Evolutionary conservation across 2,797 vertebrate species (phyloP).

Genomic region (Caiman crocodilus): DNA sequence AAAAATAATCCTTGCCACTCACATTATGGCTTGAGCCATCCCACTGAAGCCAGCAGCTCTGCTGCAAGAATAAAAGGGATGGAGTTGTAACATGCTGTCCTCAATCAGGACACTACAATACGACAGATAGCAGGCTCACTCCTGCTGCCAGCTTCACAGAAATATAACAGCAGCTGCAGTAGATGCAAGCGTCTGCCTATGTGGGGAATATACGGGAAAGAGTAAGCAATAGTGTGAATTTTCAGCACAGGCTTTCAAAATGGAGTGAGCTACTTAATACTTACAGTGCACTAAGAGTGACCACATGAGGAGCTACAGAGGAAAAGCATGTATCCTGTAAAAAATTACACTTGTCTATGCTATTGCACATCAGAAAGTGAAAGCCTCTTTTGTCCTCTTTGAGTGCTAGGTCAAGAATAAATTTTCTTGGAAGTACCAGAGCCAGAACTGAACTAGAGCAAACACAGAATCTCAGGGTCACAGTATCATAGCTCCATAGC

Average conservation of each 20-base stretch:
- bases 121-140: neutral
- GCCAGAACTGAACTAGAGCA: neutral
- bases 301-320: too few relatives aligned
- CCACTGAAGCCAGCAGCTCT: neutral
- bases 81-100: fast-evolving
- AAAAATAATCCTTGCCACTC: too few relatives aligned
- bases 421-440: neutral
- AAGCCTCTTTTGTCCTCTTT: neutral
- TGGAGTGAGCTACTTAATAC: too few relatives aligned
- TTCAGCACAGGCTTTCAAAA: too few relatives aligned
- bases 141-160: neutral
- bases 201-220: too few relatives aligned
- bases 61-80: neutral
- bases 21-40: neutral
- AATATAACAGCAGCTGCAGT: neutral
- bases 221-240: too few relatives aligned
- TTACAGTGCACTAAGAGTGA: too few relatives aligned
- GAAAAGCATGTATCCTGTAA: too few relatives aligned
- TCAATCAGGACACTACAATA: neutral
- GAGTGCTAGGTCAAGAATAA: neutral
- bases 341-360: neutral
- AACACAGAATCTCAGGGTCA: fast-evolving
- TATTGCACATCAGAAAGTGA: neutral
- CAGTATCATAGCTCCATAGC: neutral
- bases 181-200: neutral